Conservation (phyloP, 2,797 vertebrate species). For the Podarcis siculus region DNA sequence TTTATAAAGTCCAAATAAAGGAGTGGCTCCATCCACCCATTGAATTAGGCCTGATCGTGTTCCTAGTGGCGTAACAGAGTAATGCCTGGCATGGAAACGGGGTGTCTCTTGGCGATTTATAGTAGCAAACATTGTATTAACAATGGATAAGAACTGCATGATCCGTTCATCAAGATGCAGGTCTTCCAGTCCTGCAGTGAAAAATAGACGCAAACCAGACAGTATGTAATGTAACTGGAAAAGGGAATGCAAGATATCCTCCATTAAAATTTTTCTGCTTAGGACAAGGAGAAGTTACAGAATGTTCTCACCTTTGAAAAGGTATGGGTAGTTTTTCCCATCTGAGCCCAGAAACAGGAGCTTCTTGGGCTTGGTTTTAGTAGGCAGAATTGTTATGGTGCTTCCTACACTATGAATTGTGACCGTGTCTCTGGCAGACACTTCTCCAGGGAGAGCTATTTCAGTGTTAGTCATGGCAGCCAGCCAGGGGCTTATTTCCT, state of each 20-base stretch:
- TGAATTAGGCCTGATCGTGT: slow-evolving; percentile 96
- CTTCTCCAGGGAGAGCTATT: slow-evolving; percentile 95
- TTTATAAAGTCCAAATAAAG: slow-evolving; percentile 97
- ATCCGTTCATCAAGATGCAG: slow-evolving; percentile 97
- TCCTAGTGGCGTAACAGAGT: slow-evolving; percentile 95
- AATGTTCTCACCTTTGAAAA: slow-evolving; percentile 90
- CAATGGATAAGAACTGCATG: slow-evolving; percentile 98
- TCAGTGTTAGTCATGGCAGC: slow-evolving; percentile 92
- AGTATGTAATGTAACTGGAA: neutral
- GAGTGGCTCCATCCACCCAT: slow-evolving; percentile 98
- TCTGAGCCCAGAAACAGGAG: slow-evolving; percentile 96
- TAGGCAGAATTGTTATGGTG: slow-evolving; percentile 96
- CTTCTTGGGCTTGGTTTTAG: slow-evolving; percentile 99
- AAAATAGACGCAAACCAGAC: neutral
- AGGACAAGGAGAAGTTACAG: neutral
- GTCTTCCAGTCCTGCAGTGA: slow-evolving; percentile 89
- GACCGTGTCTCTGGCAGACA: slow-evolving; percentile 92
- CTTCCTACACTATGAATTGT: slow-evolving; percentile 95
- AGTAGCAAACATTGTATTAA: slow-evolving; percentile 99
- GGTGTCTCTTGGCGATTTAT: slow-evolving; percentile 96
- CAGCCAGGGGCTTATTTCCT: slow-evolving; percentile 96
- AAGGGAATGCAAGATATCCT: neutral
- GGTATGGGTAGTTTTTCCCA: slow-evolving; percentile 94
- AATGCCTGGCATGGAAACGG: slow-evolving; percentile 93
- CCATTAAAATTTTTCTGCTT: neutral